These are phyloP conservation scores for Agrotis clavis DNA, from an alignment of 2,888 invertebrate genomes.

Conservation along the genomic window DNA sequence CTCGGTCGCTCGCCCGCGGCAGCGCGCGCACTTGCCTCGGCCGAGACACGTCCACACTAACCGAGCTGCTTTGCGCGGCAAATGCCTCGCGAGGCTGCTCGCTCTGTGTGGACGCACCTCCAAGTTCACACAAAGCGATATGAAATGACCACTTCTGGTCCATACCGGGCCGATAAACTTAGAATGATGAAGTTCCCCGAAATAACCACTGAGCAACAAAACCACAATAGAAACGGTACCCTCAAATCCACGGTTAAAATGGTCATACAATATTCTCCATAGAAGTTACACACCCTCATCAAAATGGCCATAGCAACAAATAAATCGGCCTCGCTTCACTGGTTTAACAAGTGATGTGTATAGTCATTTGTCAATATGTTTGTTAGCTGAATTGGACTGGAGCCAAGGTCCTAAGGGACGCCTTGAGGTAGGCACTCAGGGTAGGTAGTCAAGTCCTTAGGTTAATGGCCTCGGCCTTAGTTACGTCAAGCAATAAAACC, in stretches of 20 bases:
- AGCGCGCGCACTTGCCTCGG: no score
- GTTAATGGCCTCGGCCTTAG: not conserved
- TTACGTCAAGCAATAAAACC: not conserved
- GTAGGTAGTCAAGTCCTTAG: slow-evolving; percentile 22
- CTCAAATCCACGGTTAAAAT: slow-evolving; percentile 24
- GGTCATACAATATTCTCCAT: slow-evolving; percentile 24
- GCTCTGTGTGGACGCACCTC: no score
- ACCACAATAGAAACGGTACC: not conserved
- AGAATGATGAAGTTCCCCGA: no score
- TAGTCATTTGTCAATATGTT: slow-evolving; percentile 73
- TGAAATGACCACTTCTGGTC: no score
- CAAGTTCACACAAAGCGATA: no score
- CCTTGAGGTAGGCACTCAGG: slow-evolving; percentile 22
- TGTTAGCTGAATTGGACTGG: slow-evolving; percentile 65
- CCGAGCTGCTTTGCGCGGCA: no score
- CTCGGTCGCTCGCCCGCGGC: no score
- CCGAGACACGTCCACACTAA: no score
- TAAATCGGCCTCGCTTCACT: slow-evolving; percentile 60
- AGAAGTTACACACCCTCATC: slow-evolving; percentile 44
- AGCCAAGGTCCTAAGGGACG: slow-evolving; percentile 54
- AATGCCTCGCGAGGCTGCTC: no score
- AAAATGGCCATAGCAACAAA: slow-evolving; percentile 50
- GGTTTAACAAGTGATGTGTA: slow-evolving; percentile 62
- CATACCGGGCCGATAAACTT: no score
- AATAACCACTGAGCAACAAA: not conserved